Base-by-base conservation (phyloP, 2,797 vertebrate genomes). In the Semaprochilodus insignis region DNA sequence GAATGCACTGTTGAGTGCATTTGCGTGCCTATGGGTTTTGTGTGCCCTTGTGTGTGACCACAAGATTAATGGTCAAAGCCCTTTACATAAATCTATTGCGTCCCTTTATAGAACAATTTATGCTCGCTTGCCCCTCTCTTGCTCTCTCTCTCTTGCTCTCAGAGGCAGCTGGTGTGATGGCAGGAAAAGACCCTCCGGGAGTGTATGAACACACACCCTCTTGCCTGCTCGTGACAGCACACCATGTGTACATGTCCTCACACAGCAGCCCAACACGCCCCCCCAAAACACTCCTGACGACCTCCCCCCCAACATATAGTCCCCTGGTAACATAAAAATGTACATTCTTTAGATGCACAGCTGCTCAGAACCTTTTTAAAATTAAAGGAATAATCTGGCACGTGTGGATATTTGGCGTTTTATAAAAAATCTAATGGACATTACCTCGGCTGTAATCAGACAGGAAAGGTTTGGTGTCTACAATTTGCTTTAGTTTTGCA, bases 11-110 rank as follows among this genome's bases (percentile, higher is more conserved):
- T 44, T 31, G 52, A 67, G 36, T n/a, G 71, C 34, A 81, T 75
- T 80, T 73, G 57, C 67, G 67, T 80, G 34, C 55, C 57, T 80
- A 60, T 70, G 71, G 69, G 83, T 79, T 82, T 78, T 77, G 66
- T 83, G 81, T 75, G 82, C 81, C 36, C 73, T 74, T 88, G 77
- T 57, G 83, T 81, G 81, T 48, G 76, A 83, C 71, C 82, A 77
- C 81, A 83, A 85, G 86, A 85, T 85, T 83, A 87, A 87, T 87
- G 81, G 60, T 77, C 48, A 4, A 85, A 82, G 80, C 84, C 86
- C 27, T 82, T 82, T 77, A 80, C 80, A 85, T 85, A 85, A 87
- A 87, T 84, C 84, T 84, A 65, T 51, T 21, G 31, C 17, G 11
- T 11, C 69, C 74, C 78, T 81, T 81, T 67, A 74, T 74, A 59